A percentile compares a stretch with the other conserved stretches of the same genome.
phyloP scores from a whole-genome alignment of 2,113 vertebrate species.

The Rhabdomys dilectus region DNA sequence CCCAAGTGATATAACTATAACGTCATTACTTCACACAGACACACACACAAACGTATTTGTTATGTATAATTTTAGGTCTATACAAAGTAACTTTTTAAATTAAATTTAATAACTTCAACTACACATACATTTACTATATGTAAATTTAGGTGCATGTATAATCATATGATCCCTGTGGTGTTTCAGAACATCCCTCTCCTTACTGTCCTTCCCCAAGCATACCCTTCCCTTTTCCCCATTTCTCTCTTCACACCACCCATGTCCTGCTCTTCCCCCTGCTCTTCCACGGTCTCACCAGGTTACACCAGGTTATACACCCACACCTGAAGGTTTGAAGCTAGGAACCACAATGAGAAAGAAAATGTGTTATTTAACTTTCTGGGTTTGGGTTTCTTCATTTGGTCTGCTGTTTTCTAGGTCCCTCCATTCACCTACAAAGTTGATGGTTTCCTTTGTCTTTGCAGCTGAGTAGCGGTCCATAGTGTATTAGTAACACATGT shows the following conservation, averaged over 20 bases:
- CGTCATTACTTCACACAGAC: not conserved
- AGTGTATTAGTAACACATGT: accelerated
- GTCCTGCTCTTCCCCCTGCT: too few species aligned
- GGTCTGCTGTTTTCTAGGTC: too few species aligned
- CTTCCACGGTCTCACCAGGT: not conserved
- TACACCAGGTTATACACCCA: not conserved
- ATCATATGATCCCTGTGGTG: not conserved
- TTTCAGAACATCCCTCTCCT: not conserved
- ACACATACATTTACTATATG: too few species aligned
- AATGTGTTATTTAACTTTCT: not conserved
- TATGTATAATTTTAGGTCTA: not conserved
- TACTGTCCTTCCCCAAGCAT: not conserved
- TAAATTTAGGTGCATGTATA: not conserved
- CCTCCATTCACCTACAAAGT: not conserved
- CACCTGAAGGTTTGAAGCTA: not conserved
- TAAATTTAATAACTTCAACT: not conserved
- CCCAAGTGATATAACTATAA: not conserved
- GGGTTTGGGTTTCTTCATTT: not conserved
- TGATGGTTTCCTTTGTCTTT: not conserved
- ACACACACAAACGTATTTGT: not conserved
- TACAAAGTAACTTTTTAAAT: not conserved
- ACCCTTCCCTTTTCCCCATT: not conserved
- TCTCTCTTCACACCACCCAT: not conserved
- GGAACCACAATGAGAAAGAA: not conserved
- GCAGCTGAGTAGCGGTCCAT: too few species aligned